These are phyloP conservation scores for Cepaea hortensis DNA, from an alignment of 2,888 invertebrate genomes.

Conservation along the genomic window DNA sequence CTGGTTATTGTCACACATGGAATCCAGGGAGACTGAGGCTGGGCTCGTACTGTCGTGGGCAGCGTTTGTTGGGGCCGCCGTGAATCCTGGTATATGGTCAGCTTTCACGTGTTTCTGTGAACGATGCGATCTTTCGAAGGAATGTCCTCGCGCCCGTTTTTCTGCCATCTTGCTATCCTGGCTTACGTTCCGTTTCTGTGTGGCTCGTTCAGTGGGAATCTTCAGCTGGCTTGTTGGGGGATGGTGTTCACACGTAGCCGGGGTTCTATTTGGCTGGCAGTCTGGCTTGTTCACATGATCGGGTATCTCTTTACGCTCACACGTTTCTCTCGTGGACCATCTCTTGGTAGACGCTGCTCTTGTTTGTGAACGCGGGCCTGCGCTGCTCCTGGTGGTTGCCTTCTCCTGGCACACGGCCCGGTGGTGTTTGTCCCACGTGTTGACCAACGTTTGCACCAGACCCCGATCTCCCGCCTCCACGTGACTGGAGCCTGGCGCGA, in stretches of 20 bases:
- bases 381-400: background rate
- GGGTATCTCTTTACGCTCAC: background rate
- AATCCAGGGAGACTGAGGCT: background rate
- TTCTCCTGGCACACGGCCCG: background rate
- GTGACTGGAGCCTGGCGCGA: background rate
- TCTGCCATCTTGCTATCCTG: background rate
- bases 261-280: too few species aligned
- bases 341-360: background rate
- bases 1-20: background rate
- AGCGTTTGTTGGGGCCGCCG: background rate
- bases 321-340: background rate
- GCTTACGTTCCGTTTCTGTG: background rate
- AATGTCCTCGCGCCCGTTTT: background rate
- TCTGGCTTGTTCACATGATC: background rate
- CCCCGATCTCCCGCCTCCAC: background rate
- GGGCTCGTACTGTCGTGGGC: background rate
- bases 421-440: slow-evolving; percentile 5
- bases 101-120: background rate
- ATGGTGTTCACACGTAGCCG: background rate
- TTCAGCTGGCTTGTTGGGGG: background rate
- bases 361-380: background rate
- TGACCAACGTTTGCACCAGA: background rate
- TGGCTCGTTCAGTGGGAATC: background rate
- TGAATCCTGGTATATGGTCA: background rate
- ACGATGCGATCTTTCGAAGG: background rate